Percentiles rank a stretch among this genome's conserved stretches.
Conservation (phyloP, 2,888 invertebrate genomes). For the Machimus rusticus region DNA sequence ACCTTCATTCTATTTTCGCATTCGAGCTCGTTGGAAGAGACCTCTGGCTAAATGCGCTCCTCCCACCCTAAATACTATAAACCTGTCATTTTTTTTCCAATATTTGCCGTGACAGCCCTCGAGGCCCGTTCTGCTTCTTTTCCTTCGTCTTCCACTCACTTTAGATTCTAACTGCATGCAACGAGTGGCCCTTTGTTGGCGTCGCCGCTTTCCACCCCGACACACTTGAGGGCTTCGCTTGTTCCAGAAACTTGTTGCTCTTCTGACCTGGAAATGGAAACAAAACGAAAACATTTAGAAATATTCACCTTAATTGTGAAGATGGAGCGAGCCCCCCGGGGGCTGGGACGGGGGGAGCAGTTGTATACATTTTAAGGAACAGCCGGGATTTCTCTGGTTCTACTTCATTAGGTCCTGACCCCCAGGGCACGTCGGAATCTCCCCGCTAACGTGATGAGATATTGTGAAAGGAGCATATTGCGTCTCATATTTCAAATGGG, state of each 20-base stretch:
- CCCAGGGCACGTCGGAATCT: neutral
- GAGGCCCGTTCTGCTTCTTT: neutral
- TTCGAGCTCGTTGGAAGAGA: slow-evolving; percentile 37
- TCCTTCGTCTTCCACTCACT: neutral
- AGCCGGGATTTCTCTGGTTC: neutral
- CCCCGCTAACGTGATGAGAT: neutral
- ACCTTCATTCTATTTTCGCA: slow-evolving; percentile 50
- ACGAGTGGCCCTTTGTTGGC: neutral
- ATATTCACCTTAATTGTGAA: neutral
- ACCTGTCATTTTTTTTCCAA: slow-evolving; percentile 37
- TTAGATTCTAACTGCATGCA: slow-evolving; percentile 34
- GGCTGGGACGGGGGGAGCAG: neutral
- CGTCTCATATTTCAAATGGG: neutral
- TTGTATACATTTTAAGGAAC: neutral
- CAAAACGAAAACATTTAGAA: slow-evolving; percentile 1
- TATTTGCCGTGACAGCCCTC: neutral
- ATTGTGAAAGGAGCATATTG: neutral
- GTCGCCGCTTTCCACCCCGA: neutral
- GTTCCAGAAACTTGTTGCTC: slow-evolving; percentile 31
- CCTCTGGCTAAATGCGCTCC: neutral
- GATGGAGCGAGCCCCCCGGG: neutral
- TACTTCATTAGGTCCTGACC: neutral
- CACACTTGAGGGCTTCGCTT: neutral
- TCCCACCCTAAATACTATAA: slow-evolving; percentile 44
- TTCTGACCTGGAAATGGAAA: slow-evolving; percentile 30